These are phyloP conservation scores for Scomberomorus guttatus DNA, from an alignment of 2,797 vertebrate species.

Conservation along the genomic window DNA sequence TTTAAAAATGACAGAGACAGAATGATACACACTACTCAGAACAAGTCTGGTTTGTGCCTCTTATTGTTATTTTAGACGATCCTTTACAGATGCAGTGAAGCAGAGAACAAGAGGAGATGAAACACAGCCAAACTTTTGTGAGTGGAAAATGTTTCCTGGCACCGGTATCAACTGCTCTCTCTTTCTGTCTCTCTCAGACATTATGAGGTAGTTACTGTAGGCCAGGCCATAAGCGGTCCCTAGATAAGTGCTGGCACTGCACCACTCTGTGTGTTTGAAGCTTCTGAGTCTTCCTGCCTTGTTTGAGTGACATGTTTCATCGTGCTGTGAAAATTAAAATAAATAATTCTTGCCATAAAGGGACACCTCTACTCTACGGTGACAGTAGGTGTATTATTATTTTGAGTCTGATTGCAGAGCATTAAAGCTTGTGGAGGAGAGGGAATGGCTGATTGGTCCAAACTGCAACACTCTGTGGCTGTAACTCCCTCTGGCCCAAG, in stretches of 20 bases:
- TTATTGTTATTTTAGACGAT: constrained; percentile 11
- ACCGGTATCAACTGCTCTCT: constrained; percentile 17
- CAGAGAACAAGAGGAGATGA: constrained; percentile 47
- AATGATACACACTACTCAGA: not conserved
- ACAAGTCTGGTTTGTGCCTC: not conserved
- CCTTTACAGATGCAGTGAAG: constrained; percentile 43
- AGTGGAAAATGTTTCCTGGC: constrained; percentile 62
- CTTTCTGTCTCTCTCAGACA: constrained; percentile 41
- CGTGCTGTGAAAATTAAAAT: constrained; percentile 47
- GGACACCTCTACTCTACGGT: constrained; percentile 36
- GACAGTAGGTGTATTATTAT: constrained; percentile 37
- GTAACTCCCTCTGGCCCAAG: constrained; percentile 14
- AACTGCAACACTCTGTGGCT: constrained; percentile 13
- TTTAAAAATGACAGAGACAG: constrained; percentile 2
- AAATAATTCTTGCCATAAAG: constrained; percentile 39
- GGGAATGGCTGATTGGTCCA: constrained; percentile 21
- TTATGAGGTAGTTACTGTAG: constrained; percentile 70
- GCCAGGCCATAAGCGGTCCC: constrained; percentile 68
- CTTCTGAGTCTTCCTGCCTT: constrained; percentile 32
- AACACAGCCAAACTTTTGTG: constrained; percentile 42
- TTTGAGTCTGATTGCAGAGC: constrained; percentile 40
- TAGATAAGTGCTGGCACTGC: constrained; percentile 58
- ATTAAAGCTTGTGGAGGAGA: constrained; percentile 29
- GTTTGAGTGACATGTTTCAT: constrained; percentile 50
- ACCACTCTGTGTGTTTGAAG: constrained; percentile 40